Base-by-base conservation (phyloP, 2,888 invertebrate genomes). In the Leptinotarsa juncta region DNA sequence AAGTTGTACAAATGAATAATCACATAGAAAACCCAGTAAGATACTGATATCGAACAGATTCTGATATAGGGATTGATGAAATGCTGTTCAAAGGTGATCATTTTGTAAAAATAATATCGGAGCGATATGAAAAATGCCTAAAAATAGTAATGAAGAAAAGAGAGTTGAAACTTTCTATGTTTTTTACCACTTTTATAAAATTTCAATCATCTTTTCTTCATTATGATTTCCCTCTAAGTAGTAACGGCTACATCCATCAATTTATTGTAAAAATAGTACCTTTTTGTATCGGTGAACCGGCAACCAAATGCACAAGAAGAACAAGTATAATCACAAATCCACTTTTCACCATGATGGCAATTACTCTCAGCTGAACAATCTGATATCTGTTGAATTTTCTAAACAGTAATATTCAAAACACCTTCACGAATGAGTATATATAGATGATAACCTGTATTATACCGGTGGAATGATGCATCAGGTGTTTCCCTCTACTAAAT, bases 241-340 rank as follows among this genome's bases (percentile, higher is more conserved):
- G 50, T 15, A 50, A 50, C 16, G 50, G 50, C 26, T 32, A 32
- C 26, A 32, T 32, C 1, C 26, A 32, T 1, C 26, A 32, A 32
- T 32, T 32, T 32, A 32, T 32, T 32, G 7, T 32, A 7, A 32
- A 32, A n/a, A 5, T n/a, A 23, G 32, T 62, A 62, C 62, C 62
- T 62, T 62, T 62, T 42, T 62, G 62, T 62, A 42, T 16, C 10
- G 62, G 42, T n/a, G 42, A 62, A 62, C 62, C 32, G 32, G 32
- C n/a, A n/a, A 62, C 18, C 16, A 62, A 42, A 62, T 62, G 32
- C 26, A 62, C 26, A 42, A 62, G 62, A n/a, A 62, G 62, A 62
- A 62, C 42, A 14, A 62, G 7, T 3, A 20, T 0, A 62, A 62
- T 4, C 16, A 62, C 62, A 32, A 62, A 32, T 16, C 26, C n/a